Percentiles rank a stretch among this genome's conserved stretches.
phyloP scores from a whole-genome alignment of 2,113 vertebrate species.

The Tetrao urogallus region DNA sequence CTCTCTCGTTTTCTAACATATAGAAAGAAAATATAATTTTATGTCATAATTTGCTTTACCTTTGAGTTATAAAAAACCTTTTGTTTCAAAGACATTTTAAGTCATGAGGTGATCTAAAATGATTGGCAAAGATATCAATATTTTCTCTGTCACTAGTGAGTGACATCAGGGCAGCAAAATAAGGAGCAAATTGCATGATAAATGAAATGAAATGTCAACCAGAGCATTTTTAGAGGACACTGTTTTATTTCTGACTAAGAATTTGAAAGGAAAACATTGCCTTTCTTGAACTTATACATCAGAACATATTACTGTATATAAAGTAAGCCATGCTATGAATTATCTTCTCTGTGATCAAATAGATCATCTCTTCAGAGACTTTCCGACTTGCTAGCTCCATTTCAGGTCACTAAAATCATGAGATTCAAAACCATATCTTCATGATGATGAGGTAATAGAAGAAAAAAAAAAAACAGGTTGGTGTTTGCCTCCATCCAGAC shows the following conservation, averaged over 20 bases:
- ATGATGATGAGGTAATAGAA: neutral
- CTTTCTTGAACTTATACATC: neutral
- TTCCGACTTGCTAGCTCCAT: neutral
- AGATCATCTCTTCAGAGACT: neutral
- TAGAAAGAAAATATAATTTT: neutral
- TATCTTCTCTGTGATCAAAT: neutral
- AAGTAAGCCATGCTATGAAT: neutral
- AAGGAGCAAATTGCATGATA: neutral
- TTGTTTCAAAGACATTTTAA: neutral
- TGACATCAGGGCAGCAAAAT: neutral
- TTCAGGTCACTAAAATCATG: rapidly evolving
- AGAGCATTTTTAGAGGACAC: neutral
- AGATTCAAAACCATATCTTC: neutral
- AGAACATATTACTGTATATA: neutral
- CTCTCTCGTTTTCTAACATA: neutral
- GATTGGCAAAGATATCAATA: neutral
- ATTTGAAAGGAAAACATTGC: neutral
- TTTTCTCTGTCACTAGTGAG: neutral
- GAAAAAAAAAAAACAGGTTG: rapidly evolving
- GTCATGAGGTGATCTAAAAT: neutral
- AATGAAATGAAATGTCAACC: neutral
- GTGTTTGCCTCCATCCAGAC: neutral
- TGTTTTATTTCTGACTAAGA: neutral
- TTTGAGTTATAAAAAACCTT: neutral
- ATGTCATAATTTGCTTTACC: neutral